Conservation (phyloP, 2,888 invertebrate genomes). For the Fabriciana adippe region DNA sequence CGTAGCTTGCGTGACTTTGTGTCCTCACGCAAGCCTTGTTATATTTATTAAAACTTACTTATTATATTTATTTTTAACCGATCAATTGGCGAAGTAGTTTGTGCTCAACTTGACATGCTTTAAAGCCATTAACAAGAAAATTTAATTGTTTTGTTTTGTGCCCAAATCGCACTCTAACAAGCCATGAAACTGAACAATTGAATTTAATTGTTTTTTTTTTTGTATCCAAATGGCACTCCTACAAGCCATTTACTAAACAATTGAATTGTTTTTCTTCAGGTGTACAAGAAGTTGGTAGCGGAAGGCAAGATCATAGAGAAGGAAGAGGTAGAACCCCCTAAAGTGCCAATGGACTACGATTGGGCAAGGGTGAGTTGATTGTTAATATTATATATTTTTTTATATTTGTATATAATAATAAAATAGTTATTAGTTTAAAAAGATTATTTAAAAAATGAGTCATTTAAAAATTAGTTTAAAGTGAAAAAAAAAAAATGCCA, state of each 20-base stretch:
- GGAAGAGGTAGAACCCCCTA: slow-evolving; percentile 97
- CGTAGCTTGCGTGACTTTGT: too few species aligned
- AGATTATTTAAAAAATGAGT: too few species aligned
- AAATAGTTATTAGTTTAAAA: not conserved
- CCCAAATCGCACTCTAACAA: too few species aligned
- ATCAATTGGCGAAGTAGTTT: too few species aligned
- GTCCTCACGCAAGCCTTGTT: too few species aligned
- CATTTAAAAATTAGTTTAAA: too few species aligned
- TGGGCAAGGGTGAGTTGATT: slow-evolving; percentile 90
- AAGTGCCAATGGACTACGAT: slow-evolving; percentile 99
- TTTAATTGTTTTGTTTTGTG: not conserved
- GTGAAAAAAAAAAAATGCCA: too few species aligned
- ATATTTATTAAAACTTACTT: too few species aligned
- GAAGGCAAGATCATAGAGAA: slow-evolving; percentile 92
- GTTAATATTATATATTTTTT: not conserved
- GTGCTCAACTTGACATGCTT: too few species aligned
- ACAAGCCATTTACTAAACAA: not conserved
- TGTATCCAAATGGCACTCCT: not conserved
- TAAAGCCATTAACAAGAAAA: too few species aligned
- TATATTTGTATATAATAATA: not conserved
- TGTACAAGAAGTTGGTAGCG: slow-evolving; percentile 89
- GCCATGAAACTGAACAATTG: not conserved
- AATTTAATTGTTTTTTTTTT: not conserved
- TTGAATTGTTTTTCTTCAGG: slow-evolving; percentile 53
- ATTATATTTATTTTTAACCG: too few species aligned